Evolutionary conservation across 1,140 invertebrate species (phyloP), one percentile per base, ranked within the genome.

Genomic region (Zaprionus nigranus): DNA sequence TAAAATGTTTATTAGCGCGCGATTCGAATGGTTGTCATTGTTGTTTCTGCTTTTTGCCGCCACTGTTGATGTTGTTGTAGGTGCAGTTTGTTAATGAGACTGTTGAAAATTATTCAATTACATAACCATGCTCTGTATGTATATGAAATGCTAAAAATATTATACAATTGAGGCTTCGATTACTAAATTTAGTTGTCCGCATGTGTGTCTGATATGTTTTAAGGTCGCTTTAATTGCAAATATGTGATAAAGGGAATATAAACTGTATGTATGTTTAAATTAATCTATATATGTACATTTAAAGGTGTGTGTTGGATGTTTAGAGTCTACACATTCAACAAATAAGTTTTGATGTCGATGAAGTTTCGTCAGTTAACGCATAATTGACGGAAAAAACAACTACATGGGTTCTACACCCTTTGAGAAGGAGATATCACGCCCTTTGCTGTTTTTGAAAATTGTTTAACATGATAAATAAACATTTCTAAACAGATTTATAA

Each of bases 1-100:
- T 84, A 79, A 88, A 88, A 88, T 88, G 84, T 88, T 88, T 88
- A 88, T 87, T 87, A 87, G 70, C 69, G 78, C 43, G 62, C 75
- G 66, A 65, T 65, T 64, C 56, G 66, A 51, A 68, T 84, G 66
- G 62, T 74, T 78, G 70, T 63, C 71, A 60, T 59, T 62, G 73
- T 68, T 84, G 80, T 88, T 83, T 54, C 49, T 62, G 57, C 38
- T 67, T 69, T 38, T 64, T 71, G 28, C 46, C 60, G 60, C 9
- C n/a, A 17, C 13, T 62, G 51, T 13, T 76, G 38, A n/a, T 38
- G 63, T 59, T 68, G 49, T 77, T 76, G 51, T 71, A 40, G 67
- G 24, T 17, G 56, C 68, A 75, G 53, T 82, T 81, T 79, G 81
- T 78, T 83, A 88, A 88, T 88, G 78, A 73, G 66, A 54, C 65